Percentiles rank a stretch among this genome's conserved stretches.
Conservation (phyloP, 2,888 invertebrate species). For the Lasius fuliginosus region DNA sequence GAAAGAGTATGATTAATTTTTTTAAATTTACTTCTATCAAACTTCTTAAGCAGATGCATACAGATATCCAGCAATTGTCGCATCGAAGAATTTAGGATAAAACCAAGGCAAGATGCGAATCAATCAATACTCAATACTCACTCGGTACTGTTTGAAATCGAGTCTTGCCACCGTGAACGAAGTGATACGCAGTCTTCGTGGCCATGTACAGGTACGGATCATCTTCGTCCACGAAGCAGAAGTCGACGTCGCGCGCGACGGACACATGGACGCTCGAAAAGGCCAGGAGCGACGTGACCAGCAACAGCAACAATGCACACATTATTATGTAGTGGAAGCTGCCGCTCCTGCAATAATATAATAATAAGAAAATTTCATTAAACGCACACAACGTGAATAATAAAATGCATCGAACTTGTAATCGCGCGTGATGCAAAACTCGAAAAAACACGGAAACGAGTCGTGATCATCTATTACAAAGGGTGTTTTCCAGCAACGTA, state of each 20-base stretch:
- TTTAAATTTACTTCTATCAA: not conserved
- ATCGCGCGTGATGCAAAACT: not conserved
- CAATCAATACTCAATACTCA: conserved; percentile 83
- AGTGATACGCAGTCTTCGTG: conserved; percentile 93
- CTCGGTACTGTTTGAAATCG: conserved; percentile 90
- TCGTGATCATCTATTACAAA: too few relatives aligned
- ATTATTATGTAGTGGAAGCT: conserved; percentile 31
- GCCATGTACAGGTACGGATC: conserved; percentile 91
- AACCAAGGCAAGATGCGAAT: not conserved
- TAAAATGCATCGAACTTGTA: not conserved
- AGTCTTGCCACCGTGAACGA: conserved; percentile 89
- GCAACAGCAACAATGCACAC: conserved; percentile 9
- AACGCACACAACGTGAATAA: not conserved
- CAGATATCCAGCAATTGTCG: not conserved
- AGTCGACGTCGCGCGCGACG: conserved; percentile 83
- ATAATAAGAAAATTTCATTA: not conserved
- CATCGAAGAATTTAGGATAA: not conserved
- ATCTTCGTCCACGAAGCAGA: conserved; percentile 89
- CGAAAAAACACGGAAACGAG: not conserved
- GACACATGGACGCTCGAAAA: conserved; percentile 55
- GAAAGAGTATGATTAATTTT: not conserved
- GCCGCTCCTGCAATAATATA: conserved; percentile 4
- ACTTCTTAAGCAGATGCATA: not conserved
- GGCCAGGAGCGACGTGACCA: conserved; percentile 52
- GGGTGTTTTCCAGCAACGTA: too few relatives aligned